These are phyloP conservation scores for Kryptolebias ocellatus DNA, from an alignment of 2,797 vertebrate species.

Conservation along the genomic window DNA sequence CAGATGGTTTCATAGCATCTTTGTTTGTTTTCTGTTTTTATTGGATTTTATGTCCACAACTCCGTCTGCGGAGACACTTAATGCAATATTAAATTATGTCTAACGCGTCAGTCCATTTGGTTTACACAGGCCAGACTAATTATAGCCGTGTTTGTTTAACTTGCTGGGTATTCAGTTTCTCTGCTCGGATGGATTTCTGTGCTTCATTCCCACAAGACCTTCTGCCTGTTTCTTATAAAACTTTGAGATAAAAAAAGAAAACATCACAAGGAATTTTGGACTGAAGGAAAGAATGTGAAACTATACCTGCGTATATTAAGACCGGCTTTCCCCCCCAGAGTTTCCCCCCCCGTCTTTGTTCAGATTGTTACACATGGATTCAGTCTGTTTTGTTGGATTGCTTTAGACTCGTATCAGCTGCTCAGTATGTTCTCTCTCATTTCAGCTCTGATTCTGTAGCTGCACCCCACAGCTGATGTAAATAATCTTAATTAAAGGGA, in stretches of 20 bases:
- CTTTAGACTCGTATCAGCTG: no score
- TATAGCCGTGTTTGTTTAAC: constrained; percentile 15
- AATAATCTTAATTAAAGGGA: no score
- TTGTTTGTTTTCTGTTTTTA: constrained; percentile 5
- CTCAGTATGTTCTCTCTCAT: no score
- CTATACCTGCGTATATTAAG: neutral
- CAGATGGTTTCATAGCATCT: neutral
- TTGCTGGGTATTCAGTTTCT: neutral
- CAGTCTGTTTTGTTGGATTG: neutral
- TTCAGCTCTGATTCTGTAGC: no score
- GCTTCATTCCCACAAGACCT: neutral
- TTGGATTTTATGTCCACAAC: neutral
- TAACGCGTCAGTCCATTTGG: neutral
- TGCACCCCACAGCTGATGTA: no score
- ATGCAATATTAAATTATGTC: neutral
- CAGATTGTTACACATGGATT: neutral
- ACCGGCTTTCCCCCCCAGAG: neutral
- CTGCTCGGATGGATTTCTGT: neutral
- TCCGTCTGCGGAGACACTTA: neutral
- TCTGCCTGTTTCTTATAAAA: neutral
- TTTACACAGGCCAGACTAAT: constrained; percentile 13
- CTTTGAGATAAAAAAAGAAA: neutral
- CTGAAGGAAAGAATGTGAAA: neutral
- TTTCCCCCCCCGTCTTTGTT: neutral
- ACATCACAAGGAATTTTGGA: neutral